Conservation (phyloP, 2,797 vertebrate genomes). For the Onychomys leucogaster region DNA sequence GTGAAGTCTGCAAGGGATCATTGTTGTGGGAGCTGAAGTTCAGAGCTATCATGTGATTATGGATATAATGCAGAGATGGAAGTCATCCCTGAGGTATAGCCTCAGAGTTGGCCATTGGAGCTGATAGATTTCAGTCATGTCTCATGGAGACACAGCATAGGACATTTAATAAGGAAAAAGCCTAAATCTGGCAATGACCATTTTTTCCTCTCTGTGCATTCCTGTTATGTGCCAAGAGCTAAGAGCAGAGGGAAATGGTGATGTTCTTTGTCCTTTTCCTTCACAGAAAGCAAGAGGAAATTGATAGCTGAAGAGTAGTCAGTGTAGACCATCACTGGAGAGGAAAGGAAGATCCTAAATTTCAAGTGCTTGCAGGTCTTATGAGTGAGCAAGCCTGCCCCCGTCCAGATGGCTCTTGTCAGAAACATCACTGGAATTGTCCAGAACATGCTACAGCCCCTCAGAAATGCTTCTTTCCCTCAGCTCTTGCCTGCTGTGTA, state of each 20-base stretch:
- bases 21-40: conserved; percentile 49
- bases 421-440: background rate
- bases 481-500: background rate
- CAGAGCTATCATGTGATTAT: background rate
- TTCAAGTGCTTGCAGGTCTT: background rate
- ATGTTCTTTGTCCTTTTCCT: conserved; percentile 9
- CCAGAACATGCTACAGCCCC: background rate
- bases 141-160: background rate
- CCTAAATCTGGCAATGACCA: background rate
- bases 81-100: background rate
- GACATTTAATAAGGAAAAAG: background rate
- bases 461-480: background rate
- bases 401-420: background rate
- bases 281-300: conserved; percentile 32
- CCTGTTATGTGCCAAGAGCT: conserved; percentile 6
- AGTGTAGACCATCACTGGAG: background rate
- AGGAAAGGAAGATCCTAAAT: background rate
- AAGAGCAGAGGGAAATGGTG: background rate
- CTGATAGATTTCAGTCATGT: background rate
- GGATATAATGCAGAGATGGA: background rate
- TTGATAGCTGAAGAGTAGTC: background rate
- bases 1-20: fast-evolving
- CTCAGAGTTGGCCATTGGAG: background rate
- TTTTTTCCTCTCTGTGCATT: background rate
- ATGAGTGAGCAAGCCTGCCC: background rate